A percentile compares a stretch with the other conserved stretches of the same genome.
Evolutionary conservation across 2,888 invertebrate genomes (phyloP).

Genomic region (Dryobotodes eremita): DNA sequence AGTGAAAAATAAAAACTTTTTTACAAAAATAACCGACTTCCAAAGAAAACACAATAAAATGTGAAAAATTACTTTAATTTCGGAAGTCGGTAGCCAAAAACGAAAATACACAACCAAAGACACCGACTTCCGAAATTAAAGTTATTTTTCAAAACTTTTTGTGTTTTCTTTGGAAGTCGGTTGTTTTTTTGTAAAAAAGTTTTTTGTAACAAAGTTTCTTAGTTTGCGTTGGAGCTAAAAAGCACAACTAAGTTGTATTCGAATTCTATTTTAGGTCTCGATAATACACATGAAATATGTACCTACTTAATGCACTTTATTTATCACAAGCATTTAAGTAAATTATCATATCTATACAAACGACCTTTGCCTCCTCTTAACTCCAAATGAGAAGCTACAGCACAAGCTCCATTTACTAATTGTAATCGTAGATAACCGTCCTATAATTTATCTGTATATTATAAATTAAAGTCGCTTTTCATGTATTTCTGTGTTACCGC

Average conservation of each 20-base stretch:
- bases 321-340: slow-evolving; percentile 2
- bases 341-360: background rate
- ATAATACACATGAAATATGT: background rate
- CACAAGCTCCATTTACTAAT: slow-evolving; percentile 57
- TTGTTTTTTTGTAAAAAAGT: no score
- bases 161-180: no score
- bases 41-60: no score
- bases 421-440: slow-evolving; percentile 48
- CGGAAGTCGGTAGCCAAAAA: no score
- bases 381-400: slow-evolving; percentile 26
- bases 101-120: no score
- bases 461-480: background rate
- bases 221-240: background rate
- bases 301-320: background rate
- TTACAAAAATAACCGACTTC: no score
- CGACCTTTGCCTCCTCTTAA: slow-evolving; percentile 24
- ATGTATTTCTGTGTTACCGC: background rate
- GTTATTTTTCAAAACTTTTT: no score
- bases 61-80: no score
- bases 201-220: background rate
- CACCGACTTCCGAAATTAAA: no score
- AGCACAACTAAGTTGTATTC: background rate
- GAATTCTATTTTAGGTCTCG: background rate
- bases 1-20: no score
- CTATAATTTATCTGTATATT: slow-evolving; percentile 12